Percentiles rank a stretch among this genome's conserved stretches.
These are phyloP conservation scores for Apamea monoglypha DNA, from an alignment of 2,888 invertebrate genomes.

Conservation along the genomic window DNA sequence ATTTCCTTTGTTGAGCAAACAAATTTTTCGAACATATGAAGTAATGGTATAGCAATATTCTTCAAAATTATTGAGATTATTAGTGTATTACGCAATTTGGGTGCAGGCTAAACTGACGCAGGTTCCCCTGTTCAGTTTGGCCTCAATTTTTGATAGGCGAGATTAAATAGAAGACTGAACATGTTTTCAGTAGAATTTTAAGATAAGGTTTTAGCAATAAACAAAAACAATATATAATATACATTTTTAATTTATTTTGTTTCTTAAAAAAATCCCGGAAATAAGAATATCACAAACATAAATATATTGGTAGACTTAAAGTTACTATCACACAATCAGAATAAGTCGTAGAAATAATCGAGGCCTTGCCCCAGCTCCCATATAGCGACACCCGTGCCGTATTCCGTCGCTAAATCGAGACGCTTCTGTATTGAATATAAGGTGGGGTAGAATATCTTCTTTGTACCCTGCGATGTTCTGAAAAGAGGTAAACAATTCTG, in stretches of 20 bases:
- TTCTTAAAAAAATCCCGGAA: constrained; percentile 53
- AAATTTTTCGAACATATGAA: too few relatives aligned
- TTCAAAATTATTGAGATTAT: too few relatives aligned
- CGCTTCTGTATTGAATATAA: constrained; percentile 95
- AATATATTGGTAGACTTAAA: constrained; percentile 77
- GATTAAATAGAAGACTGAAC: constrained; percentile 55
- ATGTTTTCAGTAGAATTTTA: constrained; percentile 52
- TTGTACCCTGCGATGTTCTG: constrained; percentile 92
- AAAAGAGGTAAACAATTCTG: constrained; percentile 14
- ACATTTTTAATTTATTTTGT: constrained; percentile 43
- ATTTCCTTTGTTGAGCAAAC: too few relatives aligned
- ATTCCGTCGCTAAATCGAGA: constrained; percentile 94
- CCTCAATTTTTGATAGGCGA: constrained; percentile 12
- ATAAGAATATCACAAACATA: constrained; percentile 67
- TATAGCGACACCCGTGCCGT: constrained; percentile 96
- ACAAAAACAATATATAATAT: constrained; percentile 41
- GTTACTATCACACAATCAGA: constrained; percentile 84
- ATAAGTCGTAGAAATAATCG: constrained; percentile 97
- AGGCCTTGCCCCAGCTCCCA: constrained; percentile 99
- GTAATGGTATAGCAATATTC: too few relatives aligned
- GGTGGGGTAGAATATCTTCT: constrained; percentile 97
- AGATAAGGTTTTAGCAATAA: constrained; percentile 46
- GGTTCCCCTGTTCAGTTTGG: background rate
- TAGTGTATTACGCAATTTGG: too few relatives aligned
- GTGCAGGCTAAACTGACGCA: background rate